These are phyloP conservation scores for Athalia circularis DNA, from an alignment of 2,888 invertebrate genomes.

Conservation along the genomic window DNA sequence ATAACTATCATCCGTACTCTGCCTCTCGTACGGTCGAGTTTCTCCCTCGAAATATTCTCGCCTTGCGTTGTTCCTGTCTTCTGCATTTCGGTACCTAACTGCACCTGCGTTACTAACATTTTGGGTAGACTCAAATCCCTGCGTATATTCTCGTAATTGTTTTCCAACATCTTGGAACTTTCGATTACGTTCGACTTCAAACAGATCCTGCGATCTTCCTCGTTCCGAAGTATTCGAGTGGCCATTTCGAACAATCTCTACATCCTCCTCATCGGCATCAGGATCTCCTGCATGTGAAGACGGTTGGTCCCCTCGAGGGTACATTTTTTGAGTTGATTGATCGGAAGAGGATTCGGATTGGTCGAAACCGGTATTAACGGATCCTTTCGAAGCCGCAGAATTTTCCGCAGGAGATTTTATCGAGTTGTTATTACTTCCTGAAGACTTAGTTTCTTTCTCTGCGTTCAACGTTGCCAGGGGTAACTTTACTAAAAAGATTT, in stretches of 20 bases:
- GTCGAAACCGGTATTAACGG: constrained; percentile 59
- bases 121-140: constrained; percentile 65
- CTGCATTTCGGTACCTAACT: constrained; percentile 54
- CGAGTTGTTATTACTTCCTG: constrained; percentile 33
- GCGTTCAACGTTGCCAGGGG: constrained; percentile 53
- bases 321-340: background rate
- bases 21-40: constrained; percentile 49
- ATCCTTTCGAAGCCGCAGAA: background rate
- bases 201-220: constrained; percentile 15
- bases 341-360: constrained; percentile 49
- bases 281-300: constrained; percentile 45
- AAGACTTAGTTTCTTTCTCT: constrained; percentile 60
- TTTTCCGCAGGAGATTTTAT: constrained; percentile 3
- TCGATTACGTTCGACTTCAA: constrained; percentile 51
- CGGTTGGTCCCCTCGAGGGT: constrained; percentile 32
- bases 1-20: constrained; percentile 47
- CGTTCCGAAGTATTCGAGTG: too few relatives aligned
- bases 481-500: constrained; percentile 30
- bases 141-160: constrained; percentile 64
- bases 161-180: constrained; percentile 58
- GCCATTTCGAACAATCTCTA: background rate
- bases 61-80: constrained; percentile 32
- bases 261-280: constrained; percentile 49
- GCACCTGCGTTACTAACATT: constrained; percentile 52
- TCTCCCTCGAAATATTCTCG: constrained; percentile 53